Evolutionary conservation across 2,113 vertebrate species (phyloP), one percentile per base, ranked within the genome.

Genomic region (Rhynchopsitta pachyrhyncha): DNA sequence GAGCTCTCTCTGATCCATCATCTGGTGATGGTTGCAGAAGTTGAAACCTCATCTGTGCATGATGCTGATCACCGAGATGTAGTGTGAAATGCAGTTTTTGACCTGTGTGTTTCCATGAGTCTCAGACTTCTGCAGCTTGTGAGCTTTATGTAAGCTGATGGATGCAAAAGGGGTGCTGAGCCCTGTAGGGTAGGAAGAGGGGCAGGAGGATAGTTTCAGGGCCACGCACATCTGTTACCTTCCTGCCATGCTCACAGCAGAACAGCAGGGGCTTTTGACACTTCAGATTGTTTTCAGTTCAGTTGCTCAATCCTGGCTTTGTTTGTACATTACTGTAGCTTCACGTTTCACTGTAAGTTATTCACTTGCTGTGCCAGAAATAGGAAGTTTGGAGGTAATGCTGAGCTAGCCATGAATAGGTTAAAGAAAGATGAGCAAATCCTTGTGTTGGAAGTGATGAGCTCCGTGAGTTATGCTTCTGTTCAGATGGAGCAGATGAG

Each of bases 141-240:
- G 80, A 92, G 86, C 79, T 92, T 92, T 67, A 74, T 92, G 27
- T 16, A 17, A 93, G 64, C 59, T 95, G 93, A 94, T 62, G 70
- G 85, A 28, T 71, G 33, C 3, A 9, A 47, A 68, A 70, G 55
- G 79, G 68, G 63, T 71, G 91, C 87, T 94, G 95, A 66, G 90
- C 63, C 0, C 91, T 39, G 70, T 3, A 64, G 84, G 57, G 79
- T 4, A 64, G 73, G 60, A 80, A 91, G 76, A 76, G 44, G 63
- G 94, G 64, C 50, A 28, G 80, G 47, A 88, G 57, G 76, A 39
- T 63, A 77, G 25, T 69, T 91, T 89, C 73, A 69, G 90, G 68
- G 79, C 70, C 63, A 74, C 10, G 13, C 90, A 84, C 93, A 96
- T 94, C 95, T 96, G 95, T 86, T 97, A 78, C 82, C 77, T 82